A percentile compares a stretch with the other conserved stretches of the same genome.
Evolutionary conservation across 2,113 vertebrate genomes (phyloP).

Genomic region (Capreolus pygargus): DNA sequence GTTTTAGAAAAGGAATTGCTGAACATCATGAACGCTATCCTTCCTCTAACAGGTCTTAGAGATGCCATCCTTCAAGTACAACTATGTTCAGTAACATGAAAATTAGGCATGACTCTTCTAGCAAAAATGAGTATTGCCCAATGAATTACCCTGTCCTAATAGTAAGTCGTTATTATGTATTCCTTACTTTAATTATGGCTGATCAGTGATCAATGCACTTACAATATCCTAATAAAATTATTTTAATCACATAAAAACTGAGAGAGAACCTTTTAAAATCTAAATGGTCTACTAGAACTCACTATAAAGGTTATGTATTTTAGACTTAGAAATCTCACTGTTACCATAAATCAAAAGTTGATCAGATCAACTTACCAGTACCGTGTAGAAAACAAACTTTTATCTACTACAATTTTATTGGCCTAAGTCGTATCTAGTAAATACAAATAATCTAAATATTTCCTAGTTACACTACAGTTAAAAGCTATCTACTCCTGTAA

Average conservation of each 20-base stretch:
- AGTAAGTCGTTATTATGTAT: neutral
- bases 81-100: neutral
- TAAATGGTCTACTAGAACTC: neutral
- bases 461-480: neutral
- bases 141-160: neutral
- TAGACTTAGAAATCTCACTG: neutral
- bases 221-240: conserved; percentile 4
- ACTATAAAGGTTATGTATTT: neutral
- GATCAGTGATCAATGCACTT: neutral
- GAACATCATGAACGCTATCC: neutral
- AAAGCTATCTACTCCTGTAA: conserved; percentile 10
- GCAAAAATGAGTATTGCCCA: neutral
- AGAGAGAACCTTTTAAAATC: neutral
- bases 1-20: neutral
- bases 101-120: neutral
- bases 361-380: neutral
- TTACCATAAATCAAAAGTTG: neutral
- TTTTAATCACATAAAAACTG: neutral
- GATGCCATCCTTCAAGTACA: neutral
- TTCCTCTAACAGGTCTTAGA: neutral
- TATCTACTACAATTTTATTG: neutral
- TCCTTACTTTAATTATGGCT: neutral
- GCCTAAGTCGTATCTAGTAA: neutral
- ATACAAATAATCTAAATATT: neutral
- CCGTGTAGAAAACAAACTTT: neutral